These are phyloP conservation scores for Psylliodes chrysocephalus DNA, from an alignment of 2,888 invertebrate genomes.

Conservation along the genomic window DNA sequence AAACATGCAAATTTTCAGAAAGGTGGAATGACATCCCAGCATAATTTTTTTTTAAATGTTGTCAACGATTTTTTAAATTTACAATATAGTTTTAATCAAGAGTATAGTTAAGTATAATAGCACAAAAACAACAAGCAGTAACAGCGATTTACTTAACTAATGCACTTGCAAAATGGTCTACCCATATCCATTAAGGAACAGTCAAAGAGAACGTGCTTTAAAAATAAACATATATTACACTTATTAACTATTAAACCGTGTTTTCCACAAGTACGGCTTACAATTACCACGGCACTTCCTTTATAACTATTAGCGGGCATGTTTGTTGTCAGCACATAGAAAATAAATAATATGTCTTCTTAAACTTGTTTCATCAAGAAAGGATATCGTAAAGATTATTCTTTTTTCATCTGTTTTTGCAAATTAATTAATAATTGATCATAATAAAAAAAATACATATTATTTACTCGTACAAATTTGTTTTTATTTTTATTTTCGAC, in stretches of 20 bases:
- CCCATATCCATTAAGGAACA: slow-evolving; percentile 7
- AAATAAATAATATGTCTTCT: slow-evolving; percentile 23
- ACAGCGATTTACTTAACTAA: background rate
- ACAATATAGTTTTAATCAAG: no score
- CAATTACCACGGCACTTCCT: slow-evolving; percentile 39
- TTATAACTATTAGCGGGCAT: slow-evolving; percentile 36
- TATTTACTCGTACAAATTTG: no score
- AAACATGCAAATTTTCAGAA: no score
- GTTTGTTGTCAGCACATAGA: slow-evolving; percentile 30
- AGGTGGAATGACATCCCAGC: no score
- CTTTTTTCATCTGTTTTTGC: background rate
- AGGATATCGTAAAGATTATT: slow-evolving; percentile 19
- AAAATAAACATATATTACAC: slow-evolving; percentile 38
- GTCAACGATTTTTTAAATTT: no score
- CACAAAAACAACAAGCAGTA: background rate
- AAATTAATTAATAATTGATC: background rate
- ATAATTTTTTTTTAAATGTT: no score
- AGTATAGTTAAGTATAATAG: no score
- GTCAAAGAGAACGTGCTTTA: slow-evolving; percentile 31
- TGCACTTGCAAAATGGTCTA: background rate
- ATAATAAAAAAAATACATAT: no score
- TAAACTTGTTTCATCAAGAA: slow-evolving; percentile 14
- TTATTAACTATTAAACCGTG: slow-evolving; percentile 38
- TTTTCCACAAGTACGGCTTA: slow-evolving; percentile 28
- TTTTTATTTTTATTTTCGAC: no score